Base-by-base conservation (phyloP, 2,797 vertebrate species). In the Poliocrania exsul region DNA sequence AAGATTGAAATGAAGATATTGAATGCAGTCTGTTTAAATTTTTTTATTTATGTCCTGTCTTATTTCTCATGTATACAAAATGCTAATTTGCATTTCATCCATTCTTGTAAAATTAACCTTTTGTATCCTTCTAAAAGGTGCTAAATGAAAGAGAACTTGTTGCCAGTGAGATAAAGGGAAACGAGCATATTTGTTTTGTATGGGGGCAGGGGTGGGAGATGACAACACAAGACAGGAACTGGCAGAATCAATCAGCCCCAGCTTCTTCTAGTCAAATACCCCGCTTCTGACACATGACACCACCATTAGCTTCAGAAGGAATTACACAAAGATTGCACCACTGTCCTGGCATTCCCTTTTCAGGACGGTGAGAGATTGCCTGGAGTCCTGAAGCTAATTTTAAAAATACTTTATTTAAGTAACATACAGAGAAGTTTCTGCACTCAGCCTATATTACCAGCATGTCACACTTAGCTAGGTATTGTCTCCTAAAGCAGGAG, bases 101-200 rank as follows among this genome's bases (percentile, higher is more conserved):
- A 0, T 15, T 62, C 37, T 49, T 49, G 16, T 60, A 53, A 88
- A 84, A 77, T 54, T 38, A 46, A 16, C 57, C 13, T 71, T 24
- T 53, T 14, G 18, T 8, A 42, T 37, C 16, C 13, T 65, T 86
- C 73, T 51, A 35, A 62, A 77, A 90, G 33, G 6, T 56, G 18
- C 31, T 88, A 53, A 67, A 40, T 57, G 24, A 86, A 85, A 56
- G 16, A 71, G 21, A 60, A 19, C 1, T 47, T 50, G 29, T 46
- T 66, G 29, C 19, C 24, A 86, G 18, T 46, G 31, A 79, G 25
- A 61, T 69, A 75, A 65, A 74, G 20, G 19, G 23, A 89, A 90
- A 53, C 31, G 4, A 81, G 9, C 3, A 1, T 46, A 31, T 58
- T 73, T 3, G 0, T 42, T 61, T 75, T 4, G 1, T 79, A 12